A percentile compares a stretch with the other conserved stretches of the same genome.
Evolutionary conservation across 2,888 invertebrate species (phyloP).

Genomic region (Nymphalis urticae): DNA sequence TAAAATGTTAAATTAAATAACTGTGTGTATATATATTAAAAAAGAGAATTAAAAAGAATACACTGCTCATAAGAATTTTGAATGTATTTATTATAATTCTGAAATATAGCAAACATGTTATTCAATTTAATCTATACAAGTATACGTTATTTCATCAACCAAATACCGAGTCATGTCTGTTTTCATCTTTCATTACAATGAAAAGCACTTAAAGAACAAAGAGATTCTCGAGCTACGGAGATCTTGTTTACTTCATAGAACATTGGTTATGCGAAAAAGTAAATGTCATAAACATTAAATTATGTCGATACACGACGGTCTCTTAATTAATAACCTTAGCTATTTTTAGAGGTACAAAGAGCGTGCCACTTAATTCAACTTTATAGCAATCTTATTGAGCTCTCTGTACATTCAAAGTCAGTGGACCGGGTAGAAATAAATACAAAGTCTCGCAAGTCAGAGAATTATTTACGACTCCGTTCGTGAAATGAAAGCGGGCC

Average conservation of each 20-base stretch:
- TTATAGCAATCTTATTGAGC: conserved; percentile 43
- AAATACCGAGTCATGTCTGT: conserved; percentile 2
- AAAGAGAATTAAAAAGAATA: too few relatives aligned
- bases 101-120: background rate
- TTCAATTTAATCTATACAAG: background rate
- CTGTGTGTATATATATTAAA: too few relatives aligned
- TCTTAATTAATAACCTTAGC: conserved; percentile 42
- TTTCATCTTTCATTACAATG: conserved; percentile 11
- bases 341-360: conserved; percentile 44
- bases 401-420: conserved; percentile 48
- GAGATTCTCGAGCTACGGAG: conserved; percentile 13
- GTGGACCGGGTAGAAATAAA: conserved; percentile 49
- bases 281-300: conserved; percentile 15
- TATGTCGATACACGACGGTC: conserved; percentile 17
- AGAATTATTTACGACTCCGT: conserved; percentile 62
- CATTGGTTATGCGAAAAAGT: conserved; percentile 33
- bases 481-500: conserved; percentile 45
- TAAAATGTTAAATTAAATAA: too few relatives aligned
- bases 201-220: conserved; percentile 28
- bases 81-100: background rate
- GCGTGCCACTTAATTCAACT: conserved; percentile 42
- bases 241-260: conserved; percentile 22
- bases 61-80: too few relatives aligned
- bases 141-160: background rate
- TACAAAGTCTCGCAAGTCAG: conserved; percentile 45